phyloP scores from a whole-genome alignment of 2,888 invertebrate species.

The Netelia virgata region DNA sequence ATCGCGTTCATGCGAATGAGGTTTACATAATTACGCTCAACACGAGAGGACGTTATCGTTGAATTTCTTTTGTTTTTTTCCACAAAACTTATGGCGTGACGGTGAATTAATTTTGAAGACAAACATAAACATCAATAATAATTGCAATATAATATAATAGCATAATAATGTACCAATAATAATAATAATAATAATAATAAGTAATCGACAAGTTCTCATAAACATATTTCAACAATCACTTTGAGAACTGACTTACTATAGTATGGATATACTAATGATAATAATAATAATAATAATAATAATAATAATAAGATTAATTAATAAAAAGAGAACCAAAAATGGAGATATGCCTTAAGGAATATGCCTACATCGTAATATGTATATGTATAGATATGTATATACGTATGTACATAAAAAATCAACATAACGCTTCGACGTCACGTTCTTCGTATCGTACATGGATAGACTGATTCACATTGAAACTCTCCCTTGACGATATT shows the following conservation, averaged over 20 bases:
- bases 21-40: conserved; percentile 34
- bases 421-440: conserved; percentile 82
- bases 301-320: conserved; percentile 50
- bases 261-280: conserved; percentile 71
- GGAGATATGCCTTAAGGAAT: conserved; percentile 79
- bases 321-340: conserved; percentile 74
- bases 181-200: conserved; percentile 72
- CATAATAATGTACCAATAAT: conserved; percentile 67
- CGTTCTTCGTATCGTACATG: conserved; percentile 78
- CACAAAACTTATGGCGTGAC: conserved; percentile 58
- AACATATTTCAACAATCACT: conserved; percentile 82
- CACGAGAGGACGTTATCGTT: conserved; percentile 63
- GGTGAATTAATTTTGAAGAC: conserved; percentile 68
- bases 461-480: conserved; percentile 77
- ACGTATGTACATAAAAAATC: conserved; percentile 82
- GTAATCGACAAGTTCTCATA: conserved; percentile 79
- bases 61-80: conserved; percentile 45
- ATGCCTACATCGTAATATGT: conserved; percentile 81
- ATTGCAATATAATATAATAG: conserved; percentile 69
- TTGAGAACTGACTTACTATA: conserved; percentile 77
- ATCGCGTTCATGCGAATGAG: conserved; percentile 46
- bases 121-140: conserved; percentile 73
- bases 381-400: conserved; percentile 77
- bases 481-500: conserved; percentile 67
- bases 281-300: conserved; percentile 58